Base-by-base conservation (phyloP, 2,888 invertebrate genomes). In the Campaea margaritaria region DNA sequence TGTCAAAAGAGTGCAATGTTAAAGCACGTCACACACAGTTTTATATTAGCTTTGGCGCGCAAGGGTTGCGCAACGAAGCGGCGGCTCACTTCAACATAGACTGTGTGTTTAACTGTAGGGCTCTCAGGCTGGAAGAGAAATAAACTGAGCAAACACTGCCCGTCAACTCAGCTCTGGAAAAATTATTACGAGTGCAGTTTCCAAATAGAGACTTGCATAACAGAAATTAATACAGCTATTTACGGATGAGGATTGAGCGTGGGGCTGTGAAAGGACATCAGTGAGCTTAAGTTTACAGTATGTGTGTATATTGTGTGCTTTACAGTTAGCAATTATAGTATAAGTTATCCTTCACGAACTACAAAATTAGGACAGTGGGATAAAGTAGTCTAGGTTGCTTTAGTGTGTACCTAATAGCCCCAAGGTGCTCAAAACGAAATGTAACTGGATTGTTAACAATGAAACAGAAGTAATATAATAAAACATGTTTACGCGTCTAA, bases 131-230 rank as follows among this genome's bases (percentile, higher is more conserved):
- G 70, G 74, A 76, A 77, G 86, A 82, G 87, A 89, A 87, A 88
- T 87, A 88, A 88, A 86, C 85, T 85, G 86, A 82, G 80, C 83
- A 89, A 89, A 89, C 83, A 87, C 81, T 78, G 79, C 74, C 79
- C 75, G 74, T 76, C 73, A 81, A 79, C 79, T 78, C 68, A 72
- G 77, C 75, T 74, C 71, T 69, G 76, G 78, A 80, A 81, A 58
- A 85, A 85, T 79, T 83, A 83, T 84, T 83, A 79, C 75, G 70
- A 82, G 76, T 74, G 76, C 67, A 81, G 75, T 78, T 81, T 79
- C 77, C 70, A 79, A 82, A 82, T 73, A 76, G 73, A 78, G 76
- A 67, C 74, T 65, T 68, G 66, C 67, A 71, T 47, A 48, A 27
- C 31, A 44, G 67, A 74, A 75, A 73, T 75, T 76, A 74, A 72